phyloP scores from a whole-genome alignment of 2,113 vertebrate species.

The Crotalus horridus region DNA sequence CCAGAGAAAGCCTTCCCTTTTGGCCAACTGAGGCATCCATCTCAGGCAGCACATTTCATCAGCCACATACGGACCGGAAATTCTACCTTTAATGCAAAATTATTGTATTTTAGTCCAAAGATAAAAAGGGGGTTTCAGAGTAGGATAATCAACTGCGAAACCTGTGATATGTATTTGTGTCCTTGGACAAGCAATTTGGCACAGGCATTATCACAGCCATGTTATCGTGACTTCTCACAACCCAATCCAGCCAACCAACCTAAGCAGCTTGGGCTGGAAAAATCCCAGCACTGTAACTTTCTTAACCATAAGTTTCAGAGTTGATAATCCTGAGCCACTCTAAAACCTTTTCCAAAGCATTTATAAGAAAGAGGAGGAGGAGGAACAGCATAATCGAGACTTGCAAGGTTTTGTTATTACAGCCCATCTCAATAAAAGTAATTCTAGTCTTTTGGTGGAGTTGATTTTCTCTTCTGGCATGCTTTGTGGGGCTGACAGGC shows the following conservation, averaged over 20 bases:
- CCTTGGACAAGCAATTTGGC: not conserved
- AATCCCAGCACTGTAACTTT: not conserved
- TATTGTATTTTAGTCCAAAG: not conserved
- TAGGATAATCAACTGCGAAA: not conserved
- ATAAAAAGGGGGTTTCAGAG: not conserved
- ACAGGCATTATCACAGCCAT: not conserved
- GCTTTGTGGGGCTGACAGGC: not conserved
- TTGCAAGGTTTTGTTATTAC: not conserved
- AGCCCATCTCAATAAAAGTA: not conserved
- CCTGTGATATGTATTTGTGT: not conserved
- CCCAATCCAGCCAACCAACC: not conserved
- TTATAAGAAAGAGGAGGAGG: not conserved
- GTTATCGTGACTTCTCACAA: not conserved
- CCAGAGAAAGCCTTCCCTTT: not conserved
- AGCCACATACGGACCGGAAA: not conserved
- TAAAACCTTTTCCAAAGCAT: not conserved
- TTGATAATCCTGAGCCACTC: not conserved
- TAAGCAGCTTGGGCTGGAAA: not conserved
- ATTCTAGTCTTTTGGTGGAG: not conserved
- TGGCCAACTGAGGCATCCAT: not conserved
- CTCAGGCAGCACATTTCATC: not conserved
- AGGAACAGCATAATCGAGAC: not conserved
- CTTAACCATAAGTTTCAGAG: not conserved
- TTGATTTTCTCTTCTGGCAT: not conserved
- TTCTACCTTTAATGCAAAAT: not conserved